Conservation (phyloP, 2,797 vertebrate species). For the Helicolenus hilgendorfi region DNA sequence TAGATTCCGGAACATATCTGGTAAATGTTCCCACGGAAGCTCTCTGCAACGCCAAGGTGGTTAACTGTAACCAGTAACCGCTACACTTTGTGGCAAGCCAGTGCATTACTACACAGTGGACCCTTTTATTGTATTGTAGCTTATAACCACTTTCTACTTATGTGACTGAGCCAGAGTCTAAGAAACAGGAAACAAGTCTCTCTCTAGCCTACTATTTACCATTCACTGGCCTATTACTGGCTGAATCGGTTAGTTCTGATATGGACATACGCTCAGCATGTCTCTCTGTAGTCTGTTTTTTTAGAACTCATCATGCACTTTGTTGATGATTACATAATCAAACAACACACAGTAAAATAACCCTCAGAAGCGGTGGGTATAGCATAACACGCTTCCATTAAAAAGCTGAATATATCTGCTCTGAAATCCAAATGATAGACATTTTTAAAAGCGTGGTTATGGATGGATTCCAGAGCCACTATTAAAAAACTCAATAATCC, state of each 20-base stretch:
- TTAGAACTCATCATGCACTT: neutral
- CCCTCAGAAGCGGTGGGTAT: neutral
- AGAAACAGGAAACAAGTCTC: neutral
- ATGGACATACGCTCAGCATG: neutral
- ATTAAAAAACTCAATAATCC: constrained; percentile 12
- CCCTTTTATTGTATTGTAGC: neutral
- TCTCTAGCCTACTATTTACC: neutral
- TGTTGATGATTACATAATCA: constrained; percentile 36
- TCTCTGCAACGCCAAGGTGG: neutral
- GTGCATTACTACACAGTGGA: neutral
- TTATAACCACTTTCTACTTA: neutral
- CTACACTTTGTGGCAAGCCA: neutral
- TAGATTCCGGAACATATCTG: neutral
- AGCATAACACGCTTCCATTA: neutral
- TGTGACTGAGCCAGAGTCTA: neutral
- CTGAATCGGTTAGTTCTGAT: neutral
- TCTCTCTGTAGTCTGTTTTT: constrained; percentile 13
- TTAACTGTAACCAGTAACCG: neutral
- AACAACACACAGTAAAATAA: constrained; percentile 3
- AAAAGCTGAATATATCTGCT: constrained; percentile 26
- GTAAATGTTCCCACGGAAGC: neutral
- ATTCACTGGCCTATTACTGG: neutral
- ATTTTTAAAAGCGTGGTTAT: constrained; percentile 10
- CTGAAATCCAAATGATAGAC: constrained; percentile 19
- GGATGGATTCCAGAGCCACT: constrained; percentile 3